These are phyloP conservation scores for Enteromius treurensis DNA, from an alignment of 2,797 vertebrate genomes.

Conservation along the genomic window DNA sequence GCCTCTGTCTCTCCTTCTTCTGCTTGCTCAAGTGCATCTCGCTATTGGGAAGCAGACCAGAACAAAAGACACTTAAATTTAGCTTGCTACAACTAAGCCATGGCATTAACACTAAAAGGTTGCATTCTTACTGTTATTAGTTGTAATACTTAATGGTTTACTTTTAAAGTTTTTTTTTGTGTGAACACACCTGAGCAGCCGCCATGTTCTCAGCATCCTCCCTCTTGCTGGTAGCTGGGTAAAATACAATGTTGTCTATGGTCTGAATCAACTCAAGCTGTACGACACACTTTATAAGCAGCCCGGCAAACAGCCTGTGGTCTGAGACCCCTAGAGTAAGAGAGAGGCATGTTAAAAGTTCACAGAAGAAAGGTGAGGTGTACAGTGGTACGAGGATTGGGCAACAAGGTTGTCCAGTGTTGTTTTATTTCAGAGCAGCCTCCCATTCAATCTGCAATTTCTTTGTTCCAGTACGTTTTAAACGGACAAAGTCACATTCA, in stretches of 20 bases:
- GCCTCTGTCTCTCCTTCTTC: slow-evolving; percentile 74
- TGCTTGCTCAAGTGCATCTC: slow-evolving; percentile 84
- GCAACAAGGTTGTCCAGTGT: neutral
- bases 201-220: slow-evolving; percentile 97
- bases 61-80: neutral
- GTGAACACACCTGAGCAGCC: slow-evolving; percentile 86
- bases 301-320: slow-evolving; percentile 93
- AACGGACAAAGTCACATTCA: neutral
- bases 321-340: slow-evolving; percentile 78
- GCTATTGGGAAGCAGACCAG: slow-evolving; percentile 68
- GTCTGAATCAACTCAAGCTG: slow-evolving; percentile 97
- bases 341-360: slow-evolving; percentile 9
- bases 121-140: neutral
- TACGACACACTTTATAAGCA: slow-evolving; percentile 97
- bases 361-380: neutral
- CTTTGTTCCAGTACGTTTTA: neutral
- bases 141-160: neutral
- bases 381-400: neutral
- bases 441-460: neutral
- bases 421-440: neutral
- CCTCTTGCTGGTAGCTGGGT: slow-evolving; percentile 94
- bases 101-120: neutral
- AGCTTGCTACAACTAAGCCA: neutral
- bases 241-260: slow-evolving; percentile 98
- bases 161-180: neutral